Evolutionary conservation across 2,888 invertebrate genomes (phyloP).

Genomic region (Eremobia ochroleuca): DNA sequence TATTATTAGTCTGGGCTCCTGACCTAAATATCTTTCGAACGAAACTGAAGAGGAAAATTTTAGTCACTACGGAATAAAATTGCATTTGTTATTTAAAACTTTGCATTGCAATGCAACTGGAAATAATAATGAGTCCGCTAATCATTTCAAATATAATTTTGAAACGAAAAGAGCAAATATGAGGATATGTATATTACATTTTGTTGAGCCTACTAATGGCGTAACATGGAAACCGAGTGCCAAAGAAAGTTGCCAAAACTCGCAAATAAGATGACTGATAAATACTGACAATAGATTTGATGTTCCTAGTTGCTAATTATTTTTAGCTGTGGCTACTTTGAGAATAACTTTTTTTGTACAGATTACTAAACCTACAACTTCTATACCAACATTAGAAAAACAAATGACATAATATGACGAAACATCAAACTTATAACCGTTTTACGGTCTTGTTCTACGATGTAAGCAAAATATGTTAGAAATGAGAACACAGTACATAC

Average conservation of each 20-base stretch:
- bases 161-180: not conserved
- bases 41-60: conserved; percentile 60
- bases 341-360: not conserved
- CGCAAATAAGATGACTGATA: conserved; percentile 45
- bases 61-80: conserved; percentile 8
- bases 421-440: conserved; percentile 21
- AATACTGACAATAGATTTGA: conserved; percentile 36
- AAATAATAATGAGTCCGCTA: not conserved
- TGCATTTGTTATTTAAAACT: conserved; percentile 18
- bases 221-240: conserved; percentile 28
- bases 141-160: not conserved
- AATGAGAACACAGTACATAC: conserved; percentile 63
- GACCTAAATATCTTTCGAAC: conserved; percentile 60
- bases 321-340: conserved; percentile 5
- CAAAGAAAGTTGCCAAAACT: conserved; percentile 63
- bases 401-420: conserved; percentile 16
- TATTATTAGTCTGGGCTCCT: conserved; percentile 49
- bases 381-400: not conserved
- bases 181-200: not conserved
- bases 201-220: conserved; percentile 21
- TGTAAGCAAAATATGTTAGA: conserved; percentile 59
- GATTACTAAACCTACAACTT: not conserved
- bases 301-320: conserved; percentile 12
- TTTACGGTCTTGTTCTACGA: conserved; percentile 34
- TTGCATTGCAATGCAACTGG: conserved; percentile 1